Evolutionary conservation across 2,113 vertebrate genomes (phyloP), one percentile per base, ranked within the genome.

Genomic region (Abramis brama): DNA sequence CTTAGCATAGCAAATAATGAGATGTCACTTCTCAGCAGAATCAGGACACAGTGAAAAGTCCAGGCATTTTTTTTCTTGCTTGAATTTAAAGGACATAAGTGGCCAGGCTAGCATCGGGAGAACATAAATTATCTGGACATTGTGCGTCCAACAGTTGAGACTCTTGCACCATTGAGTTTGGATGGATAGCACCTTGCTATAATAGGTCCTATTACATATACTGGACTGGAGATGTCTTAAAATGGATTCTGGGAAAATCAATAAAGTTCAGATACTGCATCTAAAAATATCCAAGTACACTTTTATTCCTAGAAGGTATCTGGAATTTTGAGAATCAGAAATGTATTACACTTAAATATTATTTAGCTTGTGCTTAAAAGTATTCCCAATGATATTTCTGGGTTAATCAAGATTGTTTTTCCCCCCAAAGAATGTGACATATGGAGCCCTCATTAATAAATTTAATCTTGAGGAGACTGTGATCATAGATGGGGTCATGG

Each of bases 401-500:
- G 52, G 78, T 89, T 89, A 82, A 89, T 85, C 71, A 85, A 71
- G 80, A 52, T 79, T 84, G 84, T 87, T 86, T 71, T 85, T 55
- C 3, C 47, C n/a, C 79, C 68, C 27, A 57, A 79, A 6, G 39
- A 77, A 68, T 70, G 15, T 83, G 64, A 45, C 79, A 85, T 66
- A 66, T 17, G 47, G 68, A 85, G 79, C 57, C n/a, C 85, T 89
- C 85, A 87, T 89, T 88, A 88, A 88, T 87, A 71, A 68, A 82
- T 87, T 71, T 85, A 79, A 84, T 86, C 83, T 83, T 27, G 85
- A 73, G 62, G 68, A 79, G 85, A 81, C 88, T 86, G 85, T 36
- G 23, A 86, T 82, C 83, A 88, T 87, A 85, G 87, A 64, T 68
- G 79, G 30, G 85, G 47, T 86, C 78, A 86, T 7, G 75, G 47